Conservation (phyloP, 2,797 vertebrate genomes). For the Sebastiscus albofasciatus region DNA sequence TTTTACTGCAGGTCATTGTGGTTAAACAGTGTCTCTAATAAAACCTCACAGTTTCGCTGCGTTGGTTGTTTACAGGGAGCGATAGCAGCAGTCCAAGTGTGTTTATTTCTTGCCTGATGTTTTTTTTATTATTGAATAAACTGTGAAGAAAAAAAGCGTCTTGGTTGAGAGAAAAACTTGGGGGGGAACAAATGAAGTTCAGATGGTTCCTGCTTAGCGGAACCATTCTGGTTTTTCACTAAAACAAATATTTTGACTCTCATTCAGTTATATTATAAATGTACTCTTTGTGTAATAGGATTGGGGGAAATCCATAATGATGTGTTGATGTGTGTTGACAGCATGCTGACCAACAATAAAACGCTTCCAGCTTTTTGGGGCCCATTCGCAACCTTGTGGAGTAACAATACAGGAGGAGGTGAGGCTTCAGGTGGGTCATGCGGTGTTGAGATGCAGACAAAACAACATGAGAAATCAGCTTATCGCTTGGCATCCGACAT, state of each 20-base stretch:
- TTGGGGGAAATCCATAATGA: slow-evolving; percentile 26
- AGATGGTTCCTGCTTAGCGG: slow-evolving; percentile 30
- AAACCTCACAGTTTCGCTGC: background rate
- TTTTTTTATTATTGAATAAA: slow-evolving; percentile 1
- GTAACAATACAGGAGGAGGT: slow-evolving; percentile 36
- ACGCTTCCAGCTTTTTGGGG: background rate
- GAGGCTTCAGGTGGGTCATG: slow-evolving; percentile 51
- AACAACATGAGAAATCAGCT: slow-evolving; percentile 41
- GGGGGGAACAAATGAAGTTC: slow-evolving; percentile 30
- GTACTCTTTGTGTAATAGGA: slow-evolving; percentile 24
- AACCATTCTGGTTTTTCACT: slow-evolving; percentile 47
- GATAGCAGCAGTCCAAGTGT: background rate
- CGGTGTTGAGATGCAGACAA: slow-evolving; percentile 49
- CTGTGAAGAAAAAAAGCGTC: background rate
- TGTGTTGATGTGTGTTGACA: slow-evolving; percentile 35
- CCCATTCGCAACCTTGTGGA: background rate
- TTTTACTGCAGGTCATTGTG: slow-evolving; percentile 32
- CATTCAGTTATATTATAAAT: slow-evolving; percentile 29
- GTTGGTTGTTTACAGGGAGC: background rate
- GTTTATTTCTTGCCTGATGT: slow-evolving; percentile 17
- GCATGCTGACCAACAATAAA: slow-evolving; percentile 10
- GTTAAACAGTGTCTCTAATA: slow-evolving; percentile 32
- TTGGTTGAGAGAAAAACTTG: slow-evolving; percentile 3
- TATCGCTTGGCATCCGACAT: slow-evolving; percentile 29
- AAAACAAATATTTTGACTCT: slow-evolving; percentile 52